Percentiles rank a stretch among this genome's conserved stretches.
These are phyloP conservation scores for Drosophila orosa DNA, from an alignment of 1,140 invertebrate species.

Conservation along the genomic window DNA sequence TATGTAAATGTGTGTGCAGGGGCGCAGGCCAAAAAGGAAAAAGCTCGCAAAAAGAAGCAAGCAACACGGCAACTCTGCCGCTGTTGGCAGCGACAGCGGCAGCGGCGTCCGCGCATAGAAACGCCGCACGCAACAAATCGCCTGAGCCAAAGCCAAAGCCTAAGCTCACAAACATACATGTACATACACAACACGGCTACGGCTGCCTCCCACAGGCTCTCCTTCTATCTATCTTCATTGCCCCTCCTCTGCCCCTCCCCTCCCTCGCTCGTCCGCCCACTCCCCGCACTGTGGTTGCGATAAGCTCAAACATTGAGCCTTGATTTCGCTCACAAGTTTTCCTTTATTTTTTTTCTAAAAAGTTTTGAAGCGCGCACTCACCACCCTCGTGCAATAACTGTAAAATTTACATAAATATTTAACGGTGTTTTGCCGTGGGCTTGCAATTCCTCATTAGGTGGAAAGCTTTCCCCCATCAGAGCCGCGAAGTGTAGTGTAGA, in stretches of 20 bases:
- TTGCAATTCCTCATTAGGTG: constrained; percentile 32
- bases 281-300: constrained; percentile 59
- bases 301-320: constrained; percentile 42
- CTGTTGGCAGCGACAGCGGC: constrained; percentile 15
- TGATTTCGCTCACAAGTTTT: constrained; percentile 21
- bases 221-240: constrained; percentile 13
- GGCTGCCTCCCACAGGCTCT: constrained; percentile 19
- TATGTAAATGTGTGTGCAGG: constrained; percentile 24
- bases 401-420: constrained; percentile 50
- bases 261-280: constrained; percentile 12
- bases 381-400: constrained; percentile 28
- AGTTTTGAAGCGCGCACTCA: constrained; percentile 8
- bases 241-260: neutral
- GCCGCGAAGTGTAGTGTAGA: neutral
- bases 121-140: constrained; percentile 75
- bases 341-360: neutral
- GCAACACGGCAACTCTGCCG: constrained; percentile 40
- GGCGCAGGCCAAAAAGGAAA: constrained; percentile 55
- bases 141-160: constrained; percentile 64
- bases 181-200: constrained; percentile 24
- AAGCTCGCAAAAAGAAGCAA: constrained; percentile 67
- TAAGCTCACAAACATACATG: constrained; percentile 60
- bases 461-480: constrained; percentile 22
- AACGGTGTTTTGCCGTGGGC: constrained; percentile 14
- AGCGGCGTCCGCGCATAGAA: constrained; percentile 14